phyloP scores from a whole-genome alignment of 2,888 invertebrate species.

The Notocelia uddmanniana region DNA sequence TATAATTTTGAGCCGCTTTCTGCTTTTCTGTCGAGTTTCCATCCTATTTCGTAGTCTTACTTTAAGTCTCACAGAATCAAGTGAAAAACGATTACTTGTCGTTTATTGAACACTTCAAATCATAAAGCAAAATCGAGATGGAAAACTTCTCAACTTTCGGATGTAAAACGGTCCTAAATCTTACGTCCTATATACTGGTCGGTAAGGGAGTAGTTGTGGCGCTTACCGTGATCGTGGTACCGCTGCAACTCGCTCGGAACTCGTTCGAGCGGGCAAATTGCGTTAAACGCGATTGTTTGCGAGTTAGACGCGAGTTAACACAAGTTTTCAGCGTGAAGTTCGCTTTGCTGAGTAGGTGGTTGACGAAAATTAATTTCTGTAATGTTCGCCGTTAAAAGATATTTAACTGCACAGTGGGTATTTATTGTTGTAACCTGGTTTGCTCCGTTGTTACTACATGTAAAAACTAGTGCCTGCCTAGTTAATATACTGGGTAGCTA shows the following conservation, averaged over 20 bases:
- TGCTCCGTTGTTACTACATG: neutral
- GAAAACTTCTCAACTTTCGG: neutral
- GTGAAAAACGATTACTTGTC: too few species aligned
- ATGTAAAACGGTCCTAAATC: neutral
- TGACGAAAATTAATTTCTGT: slow-evolving; percentile 46
- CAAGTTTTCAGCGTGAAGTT: slow-evolving; percentile 52
- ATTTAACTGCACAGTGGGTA: slow-evolving; percentile 18
- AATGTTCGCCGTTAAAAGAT: slow-evolving; percentile 31
- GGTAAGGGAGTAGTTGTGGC: neutral
- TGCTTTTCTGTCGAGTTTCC: too few species aligned
- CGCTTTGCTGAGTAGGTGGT: slow-evolving; percentile 43
- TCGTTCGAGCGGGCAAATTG: slow-evolving; percentile 53
- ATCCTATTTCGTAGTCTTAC: neutral
- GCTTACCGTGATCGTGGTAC: slow-evolving; percentile 30
- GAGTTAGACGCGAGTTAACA: slow-evolving; percentile 61
- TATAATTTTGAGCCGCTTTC: too few species aligned
- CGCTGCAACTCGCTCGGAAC: slow-evolving; percentile 39
- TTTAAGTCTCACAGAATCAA: neutral
- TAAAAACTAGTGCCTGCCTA: neutral
- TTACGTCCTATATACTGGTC: slow-evolving; percentile 1
- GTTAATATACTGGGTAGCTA: neutral
- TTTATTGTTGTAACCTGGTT: neutral
- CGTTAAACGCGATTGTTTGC: slow-evolving; percentile 66
- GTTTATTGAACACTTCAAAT: too few species aligned
- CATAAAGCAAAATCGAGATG: neutral